A percentile compares a stretch with the other conserved stretches of the same genome.
phyloP scores from a whole-genome alignment of 1,140 invertebrate genomes.

The Chironomus striatipennis region DNA sequence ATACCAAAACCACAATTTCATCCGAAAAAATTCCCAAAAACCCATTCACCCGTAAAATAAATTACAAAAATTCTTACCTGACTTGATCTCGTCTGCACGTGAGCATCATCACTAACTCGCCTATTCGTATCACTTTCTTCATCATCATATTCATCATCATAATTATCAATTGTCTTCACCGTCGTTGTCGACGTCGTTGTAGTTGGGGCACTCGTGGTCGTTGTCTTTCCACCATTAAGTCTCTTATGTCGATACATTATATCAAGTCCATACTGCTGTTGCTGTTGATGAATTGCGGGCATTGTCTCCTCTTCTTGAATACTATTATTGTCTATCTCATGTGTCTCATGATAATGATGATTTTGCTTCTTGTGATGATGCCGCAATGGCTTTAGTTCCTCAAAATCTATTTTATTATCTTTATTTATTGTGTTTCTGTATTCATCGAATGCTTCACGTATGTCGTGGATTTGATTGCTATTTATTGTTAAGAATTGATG shows the following conservation, averaged over 20 bases:
- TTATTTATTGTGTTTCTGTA: neutral
- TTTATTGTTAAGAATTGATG: neutral
- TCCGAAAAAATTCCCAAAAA: too few species aligned
- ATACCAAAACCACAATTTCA: too few species aligned
- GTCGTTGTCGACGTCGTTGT: neutral
- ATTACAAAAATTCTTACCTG: neutral
- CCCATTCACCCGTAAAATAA: too few species aligned
- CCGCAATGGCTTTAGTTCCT: neutral
- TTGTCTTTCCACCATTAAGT: neutral
- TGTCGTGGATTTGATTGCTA: neutral
- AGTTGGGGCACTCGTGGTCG: neutral
- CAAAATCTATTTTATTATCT: neutral
- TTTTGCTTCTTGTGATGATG: neutral
- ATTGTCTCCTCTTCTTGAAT: neutral
- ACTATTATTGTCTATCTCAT: neutral
- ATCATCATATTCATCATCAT: slow-evolving; percentile 13
- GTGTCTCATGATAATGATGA: neutral
- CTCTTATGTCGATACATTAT: neutral
- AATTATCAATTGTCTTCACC: neutral
- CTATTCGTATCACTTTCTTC: neutral
- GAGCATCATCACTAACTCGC: neutral
- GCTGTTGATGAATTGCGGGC: neutral
- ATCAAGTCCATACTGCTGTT: neutral
- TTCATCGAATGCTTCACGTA: neutral
- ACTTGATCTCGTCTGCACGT: neutral